Conservation (phyloP, 2,888 invertebrate species). For the Drosophila incognita region DNA sequence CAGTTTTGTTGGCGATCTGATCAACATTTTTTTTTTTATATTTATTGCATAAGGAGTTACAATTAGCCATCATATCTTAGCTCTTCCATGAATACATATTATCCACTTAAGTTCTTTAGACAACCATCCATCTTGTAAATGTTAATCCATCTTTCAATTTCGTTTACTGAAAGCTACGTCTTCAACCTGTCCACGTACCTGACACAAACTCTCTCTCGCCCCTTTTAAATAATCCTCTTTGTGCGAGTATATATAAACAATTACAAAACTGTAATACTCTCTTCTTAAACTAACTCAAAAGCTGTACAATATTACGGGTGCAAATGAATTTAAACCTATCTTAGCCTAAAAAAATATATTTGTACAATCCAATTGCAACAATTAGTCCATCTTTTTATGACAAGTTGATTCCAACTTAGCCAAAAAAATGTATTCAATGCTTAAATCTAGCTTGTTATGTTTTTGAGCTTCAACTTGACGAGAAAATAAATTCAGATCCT, state of each 20-base stretch:
- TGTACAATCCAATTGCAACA: conserved; percentile 33
- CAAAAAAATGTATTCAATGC: background rate
- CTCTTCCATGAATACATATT: conserved; percentile 65
- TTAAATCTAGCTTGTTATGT: background rate
- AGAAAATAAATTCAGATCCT: background rate
- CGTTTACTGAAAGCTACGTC: conserved; percentile 60
- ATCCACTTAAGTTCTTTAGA: conserved; percentile 23
- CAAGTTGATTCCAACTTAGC: conserved; percentile 1
- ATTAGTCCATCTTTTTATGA: conserved; percentile 6
- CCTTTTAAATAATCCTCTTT: background rate
- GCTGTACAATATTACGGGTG: conserved; percentile 61
- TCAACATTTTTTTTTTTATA: conserved; percentile 8
- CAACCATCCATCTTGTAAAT: conserved; percentile 57
- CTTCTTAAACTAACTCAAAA: conserved; percentile 18
- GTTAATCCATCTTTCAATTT: conserved; percentile 31
- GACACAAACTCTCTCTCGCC: conserved; percentile 47
- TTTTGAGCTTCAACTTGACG: background rate
- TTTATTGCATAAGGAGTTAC: conserved; percentile 44
- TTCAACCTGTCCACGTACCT: conserved; percentile 77
- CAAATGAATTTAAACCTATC: conserved; percentile 66
- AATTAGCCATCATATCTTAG: conserved; percentile 70
- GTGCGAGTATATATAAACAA: background rate
- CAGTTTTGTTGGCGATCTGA: conserved; percentile 9
- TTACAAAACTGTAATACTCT: background rate
- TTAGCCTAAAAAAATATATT: conserved; percentile 20